Conservation (phyloP, 1,140 invertebrate species). For the Pachyrhynchus sulphureomaculatus region DNA sequence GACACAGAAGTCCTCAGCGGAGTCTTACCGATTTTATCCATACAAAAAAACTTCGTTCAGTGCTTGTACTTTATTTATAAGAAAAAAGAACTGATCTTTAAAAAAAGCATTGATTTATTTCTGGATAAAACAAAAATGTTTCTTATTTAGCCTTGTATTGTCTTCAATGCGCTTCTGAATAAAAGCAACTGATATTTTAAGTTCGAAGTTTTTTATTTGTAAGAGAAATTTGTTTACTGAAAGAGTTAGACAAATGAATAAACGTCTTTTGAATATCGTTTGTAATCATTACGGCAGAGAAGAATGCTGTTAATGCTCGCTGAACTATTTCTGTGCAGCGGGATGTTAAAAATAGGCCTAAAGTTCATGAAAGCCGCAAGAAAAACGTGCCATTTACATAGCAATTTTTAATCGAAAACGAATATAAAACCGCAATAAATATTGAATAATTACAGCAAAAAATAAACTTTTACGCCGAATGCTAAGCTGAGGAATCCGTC, state of each 20-base stretch:
- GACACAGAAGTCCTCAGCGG: too few relatives aligned
- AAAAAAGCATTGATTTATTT: too few relatives aligned
- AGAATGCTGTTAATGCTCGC: constrained; percentile 25
- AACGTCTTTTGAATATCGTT: constrained; percentile 18
- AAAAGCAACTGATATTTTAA: too few relatives aligned
- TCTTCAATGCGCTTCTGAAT: too few relatives aligned
- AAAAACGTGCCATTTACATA: constrained; percentile 25
- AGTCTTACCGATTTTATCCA: too few relatives aligned
- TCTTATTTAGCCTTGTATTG: too few relatives aligned
- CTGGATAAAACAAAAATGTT: too few relatives aligned
- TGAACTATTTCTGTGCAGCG: constrained; percentile 27
- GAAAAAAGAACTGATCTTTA: too few relatives aligned
- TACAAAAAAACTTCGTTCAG: too few relatives aligned
- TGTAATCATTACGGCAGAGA: constrained; percentile 27
- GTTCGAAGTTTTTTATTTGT: too few relatives aligned
- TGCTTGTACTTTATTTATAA: too few relatives aligned
- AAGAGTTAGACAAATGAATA: constrained; percentile 3
- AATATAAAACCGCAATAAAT: constrained; percentile 26
- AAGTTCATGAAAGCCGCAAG: constrained; percentile 27
- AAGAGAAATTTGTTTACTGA: background rate
- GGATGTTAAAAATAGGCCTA: constrained; percentile 26
- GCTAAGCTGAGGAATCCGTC: constrained; percentile 26
- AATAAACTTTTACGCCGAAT: constrained; percentile 12
- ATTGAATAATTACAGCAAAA: constrained; percentile 29
- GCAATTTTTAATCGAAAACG: constrained; percentile 32